Evolutionary conservation across 1,140 invertebrate genomes (phyloP).

Genomic region (Leptinotarsa defecta): DNA sequence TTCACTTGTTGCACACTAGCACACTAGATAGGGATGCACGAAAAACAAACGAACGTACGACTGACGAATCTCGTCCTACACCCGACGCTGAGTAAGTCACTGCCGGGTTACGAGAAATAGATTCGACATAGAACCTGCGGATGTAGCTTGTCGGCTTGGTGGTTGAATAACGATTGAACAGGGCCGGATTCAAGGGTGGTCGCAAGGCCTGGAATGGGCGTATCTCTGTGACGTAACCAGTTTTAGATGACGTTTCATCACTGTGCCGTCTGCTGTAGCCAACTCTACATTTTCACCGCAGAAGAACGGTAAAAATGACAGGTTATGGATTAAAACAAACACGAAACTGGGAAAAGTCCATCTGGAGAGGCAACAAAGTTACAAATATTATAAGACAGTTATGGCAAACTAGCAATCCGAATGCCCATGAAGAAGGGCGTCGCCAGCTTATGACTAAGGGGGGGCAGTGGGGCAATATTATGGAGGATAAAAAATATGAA

Average conservation of each 20-base stretch:
- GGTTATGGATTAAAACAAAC: constrained; percentile 99
- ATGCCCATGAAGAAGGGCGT: constrained; percentile 77
- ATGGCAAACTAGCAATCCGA: constrained; percentile 94
- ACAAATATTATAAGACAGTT: constrained; percentile 95
- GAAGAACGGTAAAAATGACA: constrained; percentile 97
- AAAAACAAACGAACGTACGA: neutral
- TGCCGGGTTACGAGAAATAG: neutral
- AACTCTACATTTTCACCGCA: neutral
- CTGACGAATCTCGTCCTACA: neutral
- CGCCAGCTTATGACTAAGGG: too few relatives aligned
- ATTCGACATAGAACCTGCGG: neutral
- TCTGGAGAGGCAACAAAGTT: constrained; percentile 89
- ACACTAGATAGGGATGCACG: neutral
- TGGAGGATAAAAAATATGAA: too few relatives aligned
- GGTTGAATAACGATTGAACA: constrained; percentile 17
- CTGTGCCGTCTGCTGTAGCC: neutral
- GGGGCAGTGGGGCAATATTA: too few relatives aligned
- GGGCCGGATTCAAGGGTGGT: neutral
- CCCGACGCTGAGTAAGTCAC: neutral
- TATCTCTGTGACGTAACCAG: neutral
- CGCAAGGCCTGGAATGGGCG: neutral
- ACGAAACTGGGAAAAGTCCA: constrained; percentile 98
- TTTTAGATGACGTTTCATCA: neutral
- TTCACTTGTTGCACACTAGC: neutral
- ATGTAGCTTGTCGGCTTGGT: constrained; percentile 10